These are phyloP conservation scores for Limnephilus marmoratus DNA, from an alignment of 2,888 invertebrate genomes.

Conservation along the genomic window DNA sequence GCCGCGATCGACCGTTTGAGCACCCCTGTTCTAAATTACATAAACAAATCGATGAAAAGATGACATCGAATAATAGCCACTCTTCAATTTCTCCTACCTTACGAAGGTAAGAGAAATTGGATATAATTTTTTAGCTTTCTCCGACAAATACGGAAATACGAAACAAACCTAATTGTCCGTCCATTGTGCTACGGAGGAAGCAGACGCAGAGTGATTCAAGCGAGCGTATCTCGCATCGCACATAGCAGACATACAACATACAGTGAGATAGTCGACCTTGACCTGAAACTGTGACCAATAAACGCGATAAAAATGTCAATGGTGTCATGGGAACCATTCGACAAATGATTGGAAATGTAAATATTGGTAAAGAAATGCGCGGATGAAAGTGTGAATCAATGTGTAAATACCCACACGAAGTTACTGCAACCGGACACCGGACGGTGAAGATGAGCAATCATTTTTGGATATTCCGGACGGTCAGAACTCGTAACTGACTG, in stretches of 20 bases:
- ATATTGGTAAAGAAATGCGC: constrained; percentile 7
- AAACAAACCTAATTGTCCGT: background rate
- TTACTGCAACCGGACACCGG: too few species aligned
- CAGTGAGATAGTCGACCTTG: background rate
- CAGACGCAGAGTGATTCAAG: background rate
- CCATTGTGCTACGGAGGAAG: background rate
- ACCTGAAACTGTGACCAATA: background rate
- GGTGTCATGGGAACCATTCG: background rate
- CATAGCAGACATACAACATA: too few species aligned
- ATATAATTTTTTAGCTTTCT: background rate
- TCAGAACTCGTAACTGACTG: too few species aligned
- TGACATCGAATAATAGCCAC: too few species aligned
- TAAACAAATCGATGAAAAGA: too few species aligned
- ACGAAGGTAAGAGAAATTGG: too few species aligned
- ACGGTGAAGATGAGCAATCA: too few species aligned
- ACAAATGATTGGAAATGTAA: background rate
- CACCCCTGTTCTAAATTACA: too few species aligned
- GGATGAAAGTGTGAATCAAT: background rate
- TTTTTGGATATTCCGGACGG: too few species aligned
- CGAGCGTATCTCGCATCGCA: background rate
- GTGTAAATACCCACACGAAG: background rate
- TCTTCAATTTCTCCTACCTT: background rate
- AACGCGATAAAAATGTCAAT: constrained; percentile 3
- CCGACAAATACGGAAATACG: background rate
- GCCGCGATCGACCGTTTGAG: too few species aligned